Conservation (phyloP, 64 coral and sea anemone species). For the Stichodactyla mertensii region DNA sequence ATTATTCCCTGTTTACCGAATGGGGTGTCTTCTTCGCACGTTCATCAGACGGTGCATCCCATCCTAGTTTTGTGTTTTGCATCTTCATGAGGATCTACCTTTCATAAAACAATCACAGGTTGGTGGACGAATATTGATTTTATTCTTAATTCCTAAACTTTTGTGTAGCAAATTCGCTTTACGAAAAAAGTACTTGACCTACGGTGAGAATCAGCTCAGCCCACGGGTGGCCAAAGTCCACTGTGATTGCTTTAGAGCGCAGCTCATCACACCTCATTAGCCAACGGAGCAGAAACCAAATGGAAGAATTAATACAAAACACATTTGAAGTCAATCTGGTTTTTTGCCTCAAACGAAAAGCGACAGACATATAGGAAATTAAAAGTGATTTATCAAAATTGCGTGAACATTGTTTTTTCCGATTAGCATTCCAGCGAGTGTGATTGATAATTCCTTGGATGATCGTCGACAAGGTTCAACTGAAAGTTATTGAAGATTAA, state of each 20-base stretch:
- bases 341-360: neutral
- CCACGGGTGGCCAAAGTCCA: neutral
- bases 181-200: too few relatives aligned
- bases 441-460: neutral
- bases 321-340: neutral
- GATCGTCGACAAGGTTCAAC: neutral
- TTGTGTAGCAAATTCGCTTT: too few relatives aligned
- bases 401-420: slow-evolving; percentile 2
- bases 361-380: slow-evolving; percentile 10
- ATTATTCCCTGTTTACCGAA: too few relatives aligned
- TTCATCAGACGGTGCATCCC: too few relatives aligned
- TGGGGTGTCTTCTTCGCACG: too few relatives aligned
- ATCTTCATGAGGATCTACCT: too few relatives aligned
- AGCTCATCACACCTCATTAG: neutral
- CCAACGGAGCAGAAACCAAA: neutral
- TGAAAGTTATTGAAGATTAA: neutral
- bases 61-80: too few relatives aligned
- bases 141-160: too few relatives aligned
- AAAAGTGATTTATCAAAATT: neutral
- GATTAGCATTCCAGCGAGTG: neutral
- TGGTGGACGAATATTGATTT: too few relatives aligned
- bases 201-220: neutral
- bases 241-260: neutral
- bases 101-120: too few relatives aligned
- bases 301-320: slow-evolving; percentile 9